Evolutionary conservation across 2,113 vertebrate genomes (phyloP).

Genomic region (Callopanchax toddi): DNA sequence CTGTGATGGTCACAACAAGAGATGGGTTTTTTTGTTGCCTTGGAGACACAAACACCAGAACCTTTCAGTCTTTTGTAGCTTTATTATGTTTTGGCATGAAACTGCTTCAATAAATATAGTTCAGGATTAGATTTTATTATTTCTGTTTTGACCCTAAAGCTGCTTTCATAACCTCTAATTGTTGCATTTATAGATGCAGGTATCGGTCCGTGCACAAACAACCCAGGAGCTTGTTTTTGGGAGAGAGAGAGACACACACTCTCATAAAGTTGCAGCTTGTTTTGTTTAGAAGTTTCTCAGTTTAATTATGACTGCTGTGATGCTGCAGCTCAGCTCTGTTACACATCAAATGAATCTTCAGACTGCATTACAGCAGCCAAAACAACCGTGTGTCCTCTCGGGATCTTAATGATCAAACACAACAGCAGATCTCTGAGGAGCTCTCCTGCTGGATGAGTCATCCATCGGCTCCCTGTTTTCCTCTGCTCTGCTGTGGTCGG

Average conservation of each 20-base stretch:
- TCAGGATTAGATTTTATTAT: not conserved
- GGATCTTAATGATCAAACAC: conserved; percentile 60
- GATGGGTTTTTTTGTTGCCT: not conserved
- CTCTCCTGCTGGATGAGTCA: conserved; percentile 58
- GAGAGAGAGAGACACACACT: no score
- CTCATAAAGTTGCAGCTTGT: no score
- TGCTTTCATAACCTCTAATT: not conserved
- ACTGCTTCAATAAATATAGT: no score
- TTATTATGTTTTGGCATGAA: not conserved
- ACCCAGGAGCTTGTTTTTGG: not conserved
- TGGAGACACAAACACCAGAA: not conserved
- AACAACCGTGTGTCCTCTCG: conserved; percentile 31
- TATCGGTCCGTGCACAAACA: not conserved
- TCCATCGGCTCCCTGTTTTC: conserved; percentile 11
- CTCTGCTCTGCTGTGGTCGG: conserved; percentile 19
- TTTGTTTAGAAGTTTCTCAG: not conserved
- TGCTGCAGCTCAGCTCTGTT: not conserved
- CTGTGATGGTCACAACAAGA: not conserved
- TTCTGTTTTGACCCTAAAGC: not conserved
- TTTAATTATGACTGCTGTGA: conserved; percentile 7
- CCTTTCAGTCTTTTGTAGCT: not conserved
- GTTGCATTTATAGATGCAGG: not conserved
- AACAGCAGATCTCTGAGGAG: conserved; percentile 44
- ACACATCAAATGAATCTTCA: conserved; percentile 30
- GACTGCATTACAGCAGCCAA: conserved; percentile 22